These are phyloP conservation scores for Callithrix jacchus DNA, from an alignment of 2,113 vertebrate species.

Conservation along the genomic window DNA sequence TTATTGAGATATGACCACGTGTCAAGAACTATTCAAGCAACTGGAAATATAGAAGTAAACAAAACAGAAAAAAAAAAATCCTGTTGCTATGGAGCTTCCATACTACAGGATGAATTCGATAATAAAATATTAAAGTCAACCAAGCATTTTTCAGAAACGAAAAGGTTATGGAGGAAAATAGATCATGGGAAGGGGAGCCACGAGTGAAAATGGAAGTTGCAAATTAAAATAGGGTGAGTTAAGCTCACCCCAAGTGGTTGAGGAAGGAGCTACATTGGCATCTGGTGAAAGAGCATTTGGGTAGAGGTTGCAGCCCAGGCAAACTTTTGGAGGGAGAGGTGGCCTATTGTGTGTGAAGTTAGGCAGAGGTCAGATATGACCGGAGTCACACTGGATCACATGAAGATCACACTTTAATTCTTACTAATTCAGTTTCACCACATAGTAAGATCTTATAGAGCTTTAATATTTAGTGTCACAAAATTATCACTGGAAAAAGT, in stretches of 20 bases:
- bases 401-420: not conserved
- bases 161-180: not conserved
- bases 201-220: not conserved
- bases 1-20: not conserved
- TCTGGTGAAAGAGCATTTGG: not conserved
- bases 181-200: not conserved
- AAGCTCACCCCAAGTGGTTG: not conserved
- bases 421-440: not conserved
- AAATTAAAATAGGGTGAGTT: not conserved
- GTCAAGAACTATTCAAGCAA: not conserved
- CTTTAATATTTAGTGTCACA: not conserved
- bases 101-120: not conserved
- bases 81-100: not conserved
- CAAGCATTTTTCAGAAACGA: not conserved
- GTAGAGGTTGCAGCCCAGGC: not conserved
- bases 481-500: not conserved
- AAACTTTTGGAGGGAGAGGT: not conserved
- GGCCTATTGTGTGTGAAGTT: not conserved
- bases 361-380: not conserved
- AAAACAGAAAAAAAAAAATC: not conserved
- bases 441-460: no score
- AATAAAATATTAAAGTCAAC: not conserved
- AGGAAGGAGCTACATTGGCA: not conserved
- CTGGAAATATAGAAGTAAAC: not conserved
- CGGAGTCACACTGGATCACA: not conserved